Evolutionary conservation across 2,888 invertebrate genomes (phyloP).

Genomic region (Ophion ventricosus): DNA sequence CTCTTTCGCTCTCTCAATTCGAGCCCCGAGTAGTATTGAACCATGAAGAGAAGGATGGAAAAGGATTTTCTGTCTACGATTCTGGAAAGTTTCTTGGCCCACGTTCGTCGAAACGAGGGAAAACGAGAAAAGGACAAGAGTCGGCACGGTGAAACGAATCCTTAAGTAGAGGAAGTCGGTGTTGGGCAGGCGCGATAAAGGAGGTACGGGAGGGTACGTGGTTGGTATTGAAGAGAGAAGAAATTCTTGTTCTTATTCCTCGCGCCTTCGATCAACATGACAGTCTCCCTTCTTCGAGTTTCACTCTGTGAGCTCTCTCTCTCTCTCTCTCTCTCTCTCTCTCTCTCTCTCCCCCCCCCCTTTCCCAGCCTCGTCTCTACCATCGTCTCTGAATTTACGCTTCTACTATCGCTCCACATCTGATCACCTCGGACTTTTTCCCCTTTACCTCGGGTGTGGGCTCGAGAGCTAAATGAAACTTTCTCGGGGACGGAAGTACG

Average conservation of each 20-base stretch:
- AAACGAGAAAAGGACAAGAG: slow-evolving; percentile 51
- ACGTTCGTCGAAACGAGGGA: slow-evolving; percentile 62
- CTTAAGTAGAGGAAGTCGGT: slow-evolving; percentile 51
- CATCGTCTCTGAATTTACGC: slow-evolving; percentile 10
- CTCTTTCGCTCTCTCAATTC: slow-evolving; percentile 57
- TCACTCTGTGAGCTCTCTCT: slow-evolving; percentile 50
- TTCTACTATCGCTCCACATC: slow-evolving; percentile 27
- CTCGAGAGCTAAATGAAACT: slow-evolving; percentile 72
- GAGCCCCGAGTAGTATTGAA: slow-evolving; percentile 15
- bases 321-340: slow-evolving; percentile 6
- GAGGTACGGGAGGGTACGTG: slow-evolving; percentile 34
- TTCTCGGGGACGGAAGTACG: slow-evolving; percentile 55
- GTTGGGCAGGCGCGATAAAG: slow-evolving; percentile 55
- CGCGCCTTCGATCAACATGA: slow-evolving; percentile 78
- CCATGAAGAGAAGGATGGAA: slow-evolving; percentile 22
- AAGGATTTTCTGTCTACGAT: slow-evolving; percentile 57
- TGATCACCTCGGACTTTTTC: slow-evolving; percentile 57
- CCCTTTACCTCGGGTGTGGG: slow-evolving; percentile 28
- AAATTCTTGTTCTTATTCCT: slow-evolving; percentile 77
- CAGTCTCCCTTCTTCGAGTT: slow-evolving; percentile 62
- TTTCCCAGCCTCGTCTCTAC: background rate
- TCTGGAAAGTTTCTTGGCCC: slow-evolving; percentile 64
- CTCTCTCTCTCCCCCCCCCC: background rate
- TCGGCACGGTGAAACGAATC: slow-evolving; percentile 53
- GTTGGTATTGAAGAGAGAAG: slow-evolving; percentile 48